Evolutionary conservation across 2,113 vertebrate genomes (phyloP).

Genomic region (Alouatta palliata): DNA sequence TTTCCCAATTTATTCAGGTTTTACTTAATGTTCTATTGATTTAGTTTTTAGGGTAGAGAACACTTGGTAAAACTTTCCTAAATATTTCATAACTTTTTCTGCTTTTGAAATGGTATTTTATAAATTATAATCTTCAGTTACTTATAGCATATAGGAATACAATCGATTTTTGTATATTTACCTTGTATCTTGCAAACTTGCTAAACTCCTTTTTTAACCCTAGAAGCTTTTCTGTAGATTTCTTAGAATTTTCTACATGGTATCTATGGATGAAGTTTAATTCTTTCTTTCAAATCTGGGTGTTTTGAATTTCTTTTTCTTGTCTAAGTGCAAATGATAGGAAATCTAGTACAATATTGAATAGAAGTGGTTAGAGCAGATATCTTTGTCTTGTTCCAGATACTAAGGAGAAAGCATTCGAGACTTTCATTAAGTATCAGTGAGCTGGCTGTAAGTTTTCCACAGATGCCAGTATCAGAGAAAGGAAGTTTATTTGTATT

Average conservation of each 20-base stretch:
- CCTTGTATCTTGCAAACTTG: background rate
- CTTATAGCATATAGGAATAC: background rate
- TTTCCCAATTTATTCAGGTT: background rate
- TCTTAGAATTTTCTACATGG: background rate
- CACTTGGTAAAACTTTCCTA: background rate
- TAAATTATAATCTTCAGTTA: background rate
- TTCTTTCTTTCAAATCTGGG: background rate
- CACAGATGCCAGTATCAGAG: background rate
- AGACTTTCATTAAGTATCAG: background rate
- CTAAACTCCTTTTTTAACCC: background rate
- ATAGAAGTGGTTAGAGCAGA: background rate
- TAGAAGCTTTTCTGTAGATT: background rate
- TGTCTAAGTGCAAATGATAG: background rate
- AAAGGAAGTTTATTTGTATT: background rate
- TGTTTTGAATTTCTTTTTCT: background rate
- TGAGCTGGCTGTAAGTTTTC: background rate
- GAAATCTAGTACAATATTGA: background rate
- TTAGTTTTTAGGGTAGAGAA: background rate
- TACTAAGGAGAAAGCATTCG: slow-evolving; percentile 1
- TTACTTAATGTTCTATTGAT: background rate
- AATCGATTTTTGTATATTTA: background rate
- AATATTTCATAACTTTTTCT: background rate
- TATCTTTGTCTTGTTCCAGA: background rate
- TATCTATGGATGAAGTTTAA: background rate
- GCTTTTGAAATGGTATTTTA: background rate